Conservation (phyloP, 2,797 vertebrate genomes). For the Calcarius lapponicus region DNA sequence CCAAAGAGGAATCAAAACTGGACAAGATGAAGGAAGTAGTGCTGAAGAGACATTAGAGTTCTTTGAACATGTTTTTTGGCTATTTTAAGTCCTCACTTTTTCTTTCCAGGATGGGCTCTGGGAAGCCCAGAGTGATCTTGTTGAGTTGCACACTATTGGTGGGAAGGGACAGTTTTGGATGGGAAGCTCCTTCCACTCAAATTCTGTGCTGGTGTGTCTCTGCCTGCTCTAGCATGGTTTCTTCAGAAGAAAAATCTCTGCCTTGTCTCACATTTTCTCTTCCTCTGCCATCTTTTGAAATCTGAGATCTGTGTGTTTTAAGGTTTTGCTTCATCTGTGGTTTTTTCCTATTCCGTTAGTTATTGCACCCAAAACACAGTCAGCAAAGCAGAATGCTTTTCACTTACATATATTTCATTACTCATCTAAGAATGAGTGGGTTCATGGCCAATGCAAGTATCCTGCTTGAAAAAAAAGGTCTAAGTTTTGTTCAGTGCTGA, state of each 20-base stretch:
- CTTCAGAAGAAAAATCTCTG: neutral
- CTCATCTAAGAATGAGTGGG: neutral
- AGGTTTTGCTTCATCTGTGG: neutral
- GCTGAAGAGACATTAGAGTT: neutral
- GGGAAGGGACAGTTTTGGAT: neutral
- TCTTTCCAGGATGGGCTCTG: neutral
- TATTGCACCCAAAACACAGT: neutral
- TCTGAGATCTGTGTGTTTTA: neutral
- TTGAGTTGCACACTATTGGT: fast-evolving
- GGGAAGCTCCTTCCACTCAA: neutral
- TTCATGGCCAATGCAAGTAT: neutral
- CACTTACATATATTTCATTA: neutral
- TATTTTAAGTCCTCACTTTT: neutral
- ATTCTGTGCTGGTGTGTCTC: neutral
- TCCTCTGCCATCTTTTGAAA: neutral
- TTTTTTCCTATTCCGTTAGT: neutral
- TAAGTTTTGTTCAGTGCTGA: neutral
- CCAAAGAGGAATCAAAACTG: neutral
- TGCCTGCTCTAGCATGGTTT: neutral
- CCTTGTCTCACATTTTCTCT: neutral
- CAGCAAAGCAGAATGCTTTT: neutral
- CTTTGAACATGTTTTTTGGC: neutral
- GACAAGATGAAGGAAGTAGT: neutral
- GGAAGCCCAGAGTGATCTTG: neutral
- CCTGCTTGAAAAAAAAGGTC: neutral